Base-by-base conservation (phyloP, 2,797 vertebrate genomes). In the Danio choprae region DNA sequence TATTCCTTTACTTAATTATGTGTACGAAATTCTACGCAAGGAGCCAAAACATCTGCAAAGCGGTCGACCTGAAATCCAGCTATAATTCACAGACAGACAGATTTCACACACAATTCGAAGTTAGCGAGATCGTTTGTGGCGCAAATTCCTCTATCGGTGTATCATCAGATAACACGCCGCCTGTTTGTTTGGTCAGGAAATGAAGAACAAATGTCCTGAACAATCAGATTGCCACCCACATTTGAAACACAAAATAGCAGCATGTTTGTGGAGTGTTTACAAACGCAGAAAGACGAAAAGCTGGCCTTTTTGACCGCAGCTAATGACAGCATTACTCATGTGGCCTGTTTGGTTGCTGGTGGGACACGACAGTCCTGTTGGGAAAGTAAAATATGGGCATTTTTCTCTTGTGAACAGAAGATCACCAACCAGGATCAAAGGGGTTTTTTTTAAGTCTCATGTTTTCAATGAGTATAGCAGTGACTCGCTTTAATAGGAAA, bases 401-500 rank as follows among this genome's bases (percentile, higher is more conserved):
- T 81, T 74, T 79, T 85, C 76, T 71, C 44, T 44, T 53, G 62
- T 64, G 50, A 78, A 87, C 64, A 81, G 62, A 20, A 81, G 91
- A 90, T 92, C 91, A 87, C 89, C 88, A 87, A 87, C 84, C 77
- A 87, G 88, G 90, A 92, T 92, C 86, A 93, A 92, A 91, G 88
- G 86, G 1, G 1, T n/a, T n/a, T n/a, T 29, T 29, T 29, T 71
- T 80, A 83, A 87, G 58, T 70, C 84, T 65, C 22, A 81, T 68
- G 82, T 90, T 92, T 90, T 87, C 88, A 90, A 83, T 89, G 75
- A 84, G 88, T 29, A 3, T 84, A 89, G 74, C 74, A 40, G 82
- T 89, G 87, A 92, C 90, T 90, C 88, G 87, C 8, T 87, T 89
- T 88, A 85, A 86, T 88, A 86, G 88, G 82, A 84, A 70, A 55